Evolutionary conservation across 2,888 invertebrate species (phyloP).

Genomic region (Automeris io): DNA sequence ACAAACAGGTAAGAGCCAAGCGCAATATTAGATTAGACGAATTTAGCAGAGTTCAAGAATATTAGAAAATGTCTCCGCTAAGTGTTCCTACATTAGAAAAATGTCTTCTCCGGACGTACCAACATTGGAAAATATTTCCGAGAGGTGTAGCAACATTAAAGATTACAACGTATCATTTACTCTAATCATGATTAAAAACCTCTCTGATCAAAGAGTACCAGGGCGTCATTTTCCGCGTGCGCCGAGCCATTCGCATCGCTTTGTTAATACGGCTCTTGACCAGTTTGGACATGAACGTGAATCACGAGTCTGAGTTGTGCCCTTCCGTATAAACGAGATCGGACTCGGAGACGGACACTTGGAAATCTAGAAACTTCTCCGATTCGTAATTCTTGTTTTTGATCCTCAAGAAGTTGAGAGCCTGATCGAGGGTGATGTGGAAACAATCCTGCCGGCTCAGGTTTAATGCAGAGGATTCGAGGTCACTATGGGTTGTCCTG

Average conservation of each 20-base stretch:
- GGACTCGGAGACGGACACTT: conserved; percentile 32
- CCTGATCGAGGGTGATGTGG: conserved; percentile 56
- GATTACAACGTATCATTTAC: no score
- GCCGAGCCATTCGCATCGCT: conserved; percentile 5
- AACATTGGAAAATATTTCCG: no score
- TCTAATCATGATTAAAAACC: not conserved
- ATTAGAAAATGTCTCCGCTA: no score
- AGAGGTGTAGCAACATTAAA: no score
- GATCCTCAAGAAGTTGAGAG: conserved; percentile 51
- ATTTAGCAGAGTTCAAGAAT: no score
- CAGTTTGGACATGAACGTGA: conserved; percentile 11
- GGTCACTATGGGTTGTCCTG: conserved; percentile 58
- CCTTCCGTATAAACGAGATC: conserved; percentile 20
- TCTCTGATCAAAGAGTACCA: conserved; percentile 6
- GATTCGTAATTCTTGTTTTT: conserved; percentile 49
- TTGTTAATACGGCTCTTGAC: conserved; percentile 9
- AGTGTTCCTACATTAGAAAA: no score
- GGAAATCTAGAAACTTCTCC: conserved; percentile 42
- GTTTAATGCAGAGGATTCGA: conserved; percentile 49
- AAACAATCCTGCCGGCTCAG: conserved; percentile 60
- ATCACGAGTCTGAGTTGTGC: conserved; percentile 33
- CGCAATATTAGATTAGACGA: no score
- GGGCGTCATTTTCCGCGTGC: not conserved
- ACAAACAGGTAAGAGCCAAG: no score
- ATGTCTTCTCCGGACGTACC: no score